Percentiles rank a stretch among this genome's conserved stretches.
These are phyloP conservation scores for Eufriesea mexicana DNA, from an alignment of 1,140 invertebrate genomes.

Conservation along the genomic window DNA sequence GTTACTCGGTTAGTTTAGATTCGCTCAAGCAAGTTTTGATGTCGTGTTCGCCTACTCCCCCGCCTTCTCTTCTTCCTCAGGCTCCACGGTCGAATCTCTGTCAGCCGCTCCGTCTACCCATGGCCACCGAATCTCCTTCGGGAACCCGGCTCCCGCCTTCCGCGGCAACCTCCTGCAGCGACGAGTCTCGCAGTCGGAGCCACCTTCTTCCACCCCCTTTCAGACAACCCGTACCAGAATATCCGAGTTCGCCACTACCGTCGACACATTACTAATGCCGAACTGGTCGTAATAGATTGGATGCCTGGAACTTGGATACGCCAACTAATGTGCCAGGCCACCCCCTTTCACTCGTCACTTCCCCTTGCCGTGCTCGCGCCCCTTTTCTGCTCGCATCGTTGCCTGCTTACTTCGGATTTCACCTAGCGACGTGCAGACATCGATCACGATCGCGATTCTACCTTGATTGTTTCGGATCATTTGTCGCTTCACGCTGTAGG, in stretches of 20 bases:
- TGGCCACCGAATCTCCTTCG: constrained; percentile 50
- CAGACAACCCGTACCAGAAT: constrained; percentile 55
- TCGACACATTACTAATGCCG: constrained; percentile 78
- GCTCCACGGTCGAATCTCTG: constrained; percentile 34
- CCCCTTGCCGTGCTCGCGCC: not conserved
- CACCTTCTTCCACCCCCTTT: constrained; percentile 28
- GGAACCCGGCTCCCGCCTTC: constrained; percentile 41
- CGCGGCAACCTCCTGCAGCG: constrained; percentile 7
- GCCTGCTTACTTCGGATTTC: not conserved
- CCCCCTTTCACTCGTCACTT: constrained; percentile 54
- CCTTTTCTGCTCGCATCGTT: not conserved
- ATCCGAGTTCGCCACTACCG: constrained; percentile 61
- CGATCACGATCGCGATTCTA: not conserved
- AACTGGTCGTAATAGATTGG: constrained; percentile 78
- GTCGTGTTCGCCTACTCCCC: constrained; percentile 70
- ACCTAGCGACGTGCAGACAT: not conserved
- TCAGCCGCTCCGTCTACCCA: constrained; percentile 33
- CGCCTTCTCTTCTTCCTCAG: constrained; percentile 36
- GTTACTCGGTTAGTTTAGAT: constrained; percentile 80
- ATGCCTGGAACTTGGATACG: constrained; percentile 73
- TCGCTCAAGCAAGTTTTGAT: constrained; percentile 79
- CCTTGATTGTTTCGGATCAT: not conserved
- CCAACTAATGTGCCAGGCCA: constrained; percentile 58
- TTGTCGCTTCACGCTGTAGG: too few species aligned
- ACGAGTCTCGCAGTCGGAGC: constrained; percentile 14